Percentiles rank a stretch among this genome's conserved stretches.
Conservation (phyloP, 1,140 invertebrate genomes). For the Luehdorfia chinensis region DNA sequence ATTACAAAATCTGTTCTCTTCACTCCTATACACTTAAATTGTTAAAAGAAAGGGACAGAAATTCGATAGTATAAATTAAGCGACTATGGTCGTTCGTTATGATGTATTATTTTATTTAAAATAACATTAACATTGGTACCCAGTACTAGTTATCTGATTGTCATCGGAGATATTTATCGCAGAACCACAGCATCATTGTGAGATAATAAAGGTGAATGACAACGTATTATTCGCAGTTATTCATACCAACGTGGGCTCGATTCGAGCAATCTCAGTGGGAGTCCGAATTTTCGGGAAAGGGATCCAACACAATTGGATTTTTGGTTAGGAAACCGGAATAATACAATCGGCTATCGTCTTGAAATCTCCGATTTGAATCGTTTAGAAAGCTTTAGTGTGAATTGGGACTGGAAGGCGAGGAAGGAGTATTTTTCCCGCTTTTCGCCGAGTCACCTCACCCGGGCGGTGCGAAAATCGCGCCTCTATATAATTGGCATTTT, state of each 20-base stretch:
- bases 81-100: slow-evolving; percentile 17
- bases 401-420: slow-evolving; percentile 49
- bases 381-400: slow-evolving; percentile 64
- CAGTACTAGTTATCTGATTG: slow-evolving; percentile 43
- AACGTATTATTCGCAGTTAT: slow-evolving; percentile 73
- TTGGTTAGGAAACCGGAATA: slow-evolving; percentile 75
- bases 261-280: slow-evolving; percentile 71
- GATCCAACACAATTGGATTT: slow-evolving; percentile 74
- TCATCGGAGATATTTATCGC: slow-evolving; percentile 72
- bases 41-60: neutral
- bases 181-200: slow-evolving; percentile 74
- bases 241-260: slow-evolving; percentile 52
- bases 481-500: too few species aligned
- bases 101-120: slow-evolving; percentile 69
- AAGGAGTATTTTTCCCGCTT: slow-evolving; percentile 40
- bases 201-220: slow-evolving; percentile 76
- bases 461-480: too few species aligned
- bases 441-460: slow-evolving; percentile 42
- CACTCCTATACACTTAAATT: neutral
- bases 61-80: slow-evolving; percentile 5
- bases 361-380: slow-evolving; percentile 75
- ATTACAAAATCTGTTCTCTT: neutral
- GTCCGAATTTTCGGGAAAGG: slow-evolving; percentile 65
- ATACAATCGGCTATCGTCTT: slow-evolving; percentile 73
- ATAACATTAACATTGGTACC: slow-evolving; percentile 40